Evolutionary conservation across 2,888 invertebrate species (phyloP), one percentile per base, ranked within the genome.

Genomic region (Protodeltote pygarga): DNA sequence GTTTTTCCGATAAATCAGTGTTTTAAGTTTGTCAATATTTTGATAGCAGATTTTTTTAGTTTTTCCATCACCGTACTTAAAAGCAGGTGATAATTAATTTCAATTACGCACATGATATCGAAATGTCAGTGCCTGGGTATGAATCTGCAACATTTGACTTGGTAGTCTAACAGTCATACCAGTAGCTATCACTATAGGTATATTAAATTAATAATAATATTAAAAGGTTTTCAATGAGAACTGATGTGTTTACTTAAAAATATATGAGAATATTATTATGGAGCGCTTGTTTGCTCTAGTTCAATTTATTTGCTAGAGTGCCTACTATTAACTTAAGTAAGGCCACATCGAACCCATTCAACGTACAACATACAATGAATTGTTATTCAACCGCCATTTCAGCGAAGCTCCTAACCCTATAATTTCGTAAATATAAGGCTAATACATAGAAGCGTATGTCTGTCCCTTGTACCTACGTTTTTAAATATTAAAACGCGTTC

Each of bases 401-500:
- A 14, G 25, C 16, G 5, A 34, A 33, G 23, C 27, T 29, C 35
- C 35, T 27, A 39, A 42, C 48, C 55, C 53, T 64, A 39, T 66
- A 66, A 66, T 66, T 66, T 64, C 6, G 34, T 66, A 48, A 50
- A 51, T 54, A 63, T 29, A 55, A 41, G 17, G 47, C 49, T 63
- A 59, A 52, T 57, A 57, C 64, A 23, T 44, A 42, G 60, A 39
- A 35, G 29, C 27, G 37, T 42, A 50, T 49, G 55, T 44, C 41
- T 66, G 64, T 65, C 59, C 70, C 63, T 70, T 67, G n/a, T n/a
- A n/a, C n/a, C n/a, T 68, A 69, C 68, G 75, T 76, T 82, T 82
- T 85, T 80, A 83, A 87, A 87, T 85, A 84, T 85, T 86, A 79
- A 85, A 79, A 67, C 72, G 71, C 70, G 81, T 76, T 79, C 79